Evolutionary conservation across 2,888 invertebrate species (phyloP), one percentile per base, ranked within the genome.

Genomic region (Megalurothrips usitatus): DNA sequence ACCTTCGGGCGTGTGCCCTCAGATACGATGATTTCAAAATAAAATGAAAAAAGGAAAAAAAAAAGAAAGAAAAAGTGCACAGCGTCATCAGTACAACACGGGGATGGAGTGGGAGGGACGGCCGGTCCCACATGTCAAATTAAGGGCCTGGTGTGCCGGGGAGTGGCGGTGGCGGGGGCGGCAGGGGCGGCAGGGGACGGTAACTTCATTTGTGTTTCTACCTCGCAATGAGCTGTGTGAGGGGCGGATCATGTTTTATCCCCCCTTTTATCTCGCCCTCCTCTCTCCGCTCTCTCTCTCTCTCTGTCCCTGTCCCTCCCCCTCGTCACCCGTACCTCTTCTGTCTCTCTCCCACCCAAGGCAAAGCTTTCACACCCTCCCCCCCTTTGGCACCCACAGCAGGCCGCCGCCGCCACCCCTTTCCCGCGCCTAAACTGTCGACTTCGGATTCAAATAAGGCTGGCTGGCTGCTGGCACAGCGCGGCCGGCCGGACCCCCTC

Each of bases 131-230:
- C 68, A 75, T 26, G 68, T 75, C 68, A 75, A 75, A 75, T 75
- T 75, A 75, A 75, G 68, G 23, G 68, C 68, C 23, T 68, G 68
- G 23, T 1, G 11, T 23, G n/a, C n/a, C n/a, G 68, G 68, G 52
- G 14, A 10, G 52, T 23, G 68, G 68, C 68, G 34, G 34, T 43
- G 34, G 34, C 3, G 34, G 34, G n/a, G n/a, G n/a, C n/a, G n/a
- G n/a, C n/a, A n/a, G n/a, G n/a, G n/a, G n/a, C n/a, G n/a, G n/a
- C n/a, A n/a, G n/a, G n/a, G n/a, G n/a, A n/a, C n/a, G n/a, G 68
- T 75, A 75, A 75, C 68, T 75, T 75, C 68, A 75, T 75, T 75
- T 75, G 68, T 75, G 68, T 26, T 75, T 75, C 68, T 75, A 75
- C 68, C 23, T 75, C 23, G 68, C 68, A 75, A 26, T 26, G 68